A percentile compares a stretch with the other conserved stretches of the same genome.
Conservation (phyloP, 2,113 vertebrate genomes). For the Calidris pygmaea region DNA sequence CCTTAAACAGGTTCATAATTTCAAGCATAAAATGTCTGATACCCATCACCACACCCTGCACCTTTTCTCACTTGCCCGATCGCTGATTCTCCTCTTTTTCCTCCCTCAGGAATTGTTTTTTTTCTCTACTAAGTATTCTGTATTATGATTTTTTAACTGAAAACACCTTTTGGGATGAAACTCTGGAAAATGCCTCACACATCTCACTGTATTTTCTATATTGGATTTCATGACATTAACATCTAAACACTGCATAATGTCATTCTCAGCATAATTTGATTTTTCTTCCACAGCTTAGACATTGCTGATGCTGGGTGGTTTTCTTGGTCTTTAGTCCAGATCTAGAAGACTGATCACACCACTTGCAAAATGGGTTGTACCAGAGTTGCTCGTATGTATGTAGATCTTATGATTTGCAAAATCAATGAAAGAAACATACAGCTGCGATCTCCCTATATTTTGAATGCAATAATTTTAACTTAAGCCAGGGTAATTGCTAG, state of each 20-base stretch:
- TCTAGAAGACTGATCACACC: neutral
- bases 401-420: neutral
- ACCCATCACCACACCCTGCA: neutral
- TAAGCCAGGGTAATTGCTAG: conserved; percentile 4
- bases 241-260: neutral
- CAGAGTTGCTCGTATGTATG: neutral
- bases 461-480: conserved; percentile 9
- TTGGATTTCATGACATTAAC: neutral
- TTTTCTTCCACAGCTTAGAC: neutral
- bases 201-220: neutral
- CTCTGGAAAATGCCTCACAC: neutral
- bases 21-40: neutral
- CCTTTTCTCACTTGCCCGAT: neutral
- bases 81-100: neutral
- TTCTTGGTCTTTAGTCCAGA: neutral
- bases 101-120: neutral
- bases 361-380: neutral
- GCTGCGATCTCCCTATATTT: neutral
- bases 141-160: neutral
- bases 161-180: neutral
- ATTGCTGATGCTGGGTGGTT: neutral
- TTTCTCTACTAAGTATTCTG: neutral
- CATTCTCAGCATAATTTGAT: neutral
- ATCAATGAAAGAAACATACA: neutral
- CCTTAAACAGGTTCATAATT: neutral